Evolutionary conservation across 2,888 invertebrate species (phyloP).

Genomic region (Caenorhabditis sp.): DNA sequence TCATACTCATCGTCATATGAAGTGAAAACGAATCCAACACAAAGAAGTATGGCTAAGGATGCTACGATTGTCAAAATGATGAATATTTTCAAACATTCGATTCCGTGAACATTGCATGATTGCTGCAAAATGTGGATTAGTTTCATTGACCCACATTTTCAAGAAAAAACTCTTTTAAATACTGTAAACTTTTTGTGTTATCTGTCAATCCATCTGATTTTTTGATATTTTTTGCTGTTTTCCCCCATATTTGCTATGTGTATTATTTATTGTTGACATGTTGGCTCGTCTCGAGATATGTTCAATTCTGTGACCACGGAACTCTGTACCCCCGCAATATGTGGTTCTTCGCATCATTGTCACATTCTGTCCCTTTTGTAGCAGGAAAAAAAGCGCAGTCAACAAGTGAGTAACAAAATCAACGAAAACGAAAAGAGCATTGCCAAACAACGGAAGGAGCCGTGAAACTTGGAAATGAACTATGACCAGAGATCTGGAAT

Average conservation of each 20-base stretch:
- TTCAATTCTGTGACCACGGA: constrained; percentile 27
- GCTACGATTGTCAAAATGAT: constrained; percentile 40
- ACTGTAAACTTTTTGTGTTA: too few species aligned
- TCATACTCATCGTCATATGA: constrained; percentile 49
- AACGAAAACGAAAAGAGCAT: constrained; percentile 39
- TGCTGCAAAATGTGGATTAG: constrained; percentile 28
- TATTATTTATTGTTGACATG: constrained; percentile 34
- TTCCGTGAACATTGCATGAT: constrained; percentile 56
- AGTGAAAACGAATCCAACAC: constrained; percentile 52
- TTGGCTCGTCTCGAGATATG: constrained; percentile 13
- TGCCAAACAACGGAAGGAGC: constrained; percentile 41
- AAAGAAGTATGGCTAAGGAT: constrained; percentile 42
- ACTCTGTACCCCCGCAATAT: constrained; percentile 15
- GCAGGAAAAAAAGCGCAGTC: constrained; percentile 30
- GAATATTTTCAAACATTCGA: constrained; percentile 53
- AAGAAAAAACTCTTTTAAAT: too few species aligned
- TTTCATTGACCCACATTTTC: too few species aligned
- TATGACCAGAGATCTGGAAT: constrained; percentile 57
- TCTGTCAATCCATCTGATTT: too few species aligned
- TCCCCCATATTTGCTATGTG: constrained; percentile 17
- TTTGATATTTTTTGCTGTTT: background rate
- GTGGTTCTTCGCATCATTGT: constrained; percentile 29
- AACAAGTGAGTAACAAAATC: constrained; percentile 58
- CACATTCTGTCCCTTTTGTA: constrained; percentile 2
- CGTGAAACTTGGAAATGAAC: constrained; percentile 44